Base-by-base conservation (phyloP, 2,888 invertebrate species). In the Glyphotaelius pellucidus region DNA sequence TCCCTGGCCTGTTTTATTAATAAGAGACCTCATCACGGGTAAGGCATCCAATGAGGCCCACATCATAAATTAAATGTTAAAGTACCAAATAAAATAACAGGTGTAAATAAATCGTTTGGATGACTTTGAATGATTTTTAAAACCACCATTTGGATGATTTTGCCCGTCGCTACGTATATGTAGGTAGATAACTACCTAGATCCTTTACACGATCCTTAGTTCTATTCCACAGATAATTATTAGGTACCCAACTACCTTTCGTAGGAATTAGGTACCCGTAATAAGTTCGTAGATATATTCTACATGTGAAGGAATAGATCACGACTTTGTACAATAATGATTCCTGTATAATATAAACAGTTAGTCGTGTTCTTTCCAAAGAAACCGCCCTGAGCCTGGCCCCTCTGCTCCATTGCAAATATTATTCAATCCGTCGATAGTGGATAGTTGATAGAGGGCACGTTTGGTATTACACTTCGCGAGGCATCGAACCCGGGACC, bases 381-480 rank as follows among this genome's bases (percentile, higher is more conserved):
- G 80, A 90, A 47, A 90, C 90, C 19, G 90, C 90, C 90, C 81
- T 38, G 67, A 87, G 87, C 87, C 31, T n/a, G 32, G 15, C 4
- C 52, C 5, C 31, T 87, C 52, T 19, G 47, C 35, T 52, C n/a
- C 30, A 86, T 86, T 30, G 86, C 38, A 47, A 86, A 86, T 86
- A 42, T 42, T 30, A 42, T 42, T 67, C 67, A 67, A 67, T 42
- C 47, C 15, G 86, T 30, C 30, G 42, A 86, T 83, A 32, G 83
- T 67, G 25, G 7, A 67, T 67, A 67, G 67, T 32, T 35, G 35
- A 32, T 81, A n/a, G 81, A 32, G 30, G 35, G 83, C 32, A 25
- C 32, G 32, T 31, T 35, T 35, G 25, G 25, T 25, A 83, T 83
- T 83, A 83, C 4, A 67, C 83, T 38, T 83, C 83, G 83, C 35